phyloP scores from a whole-genome alignment of 2,113 vertebrate genomes.

The Zosterops borbonicus region DNA sequence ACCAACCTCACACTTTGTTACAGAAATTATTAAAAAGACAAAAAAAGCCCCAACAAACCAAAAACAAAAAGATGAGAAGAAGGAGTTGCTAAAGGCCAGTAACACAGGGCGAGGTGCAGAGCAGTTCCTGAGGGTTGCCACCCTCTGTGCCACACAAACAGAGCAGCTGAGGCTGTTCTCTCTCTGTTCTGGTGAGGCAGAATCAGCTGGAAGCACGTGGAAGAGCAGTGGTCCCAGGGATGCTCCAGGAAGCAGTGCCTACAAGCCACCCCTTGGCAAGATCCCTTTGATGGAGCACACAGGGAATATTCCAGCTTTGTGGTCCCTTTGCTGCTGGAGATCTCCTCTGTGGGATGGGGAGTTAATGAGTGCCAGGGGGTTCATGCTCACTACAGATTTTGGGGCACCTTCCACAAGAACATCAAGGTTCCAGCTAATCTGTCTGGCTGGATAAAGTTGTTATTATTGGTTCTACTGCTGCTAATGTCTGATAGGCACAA shows the following conservation, averaged over 20 bases:
- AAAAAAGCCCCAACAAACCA: too few relatives aligned
- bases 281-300: neutral
- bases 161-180: rapidly evolving
- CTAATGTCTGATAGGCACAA: neutral
- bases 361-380: neutral
- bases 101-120: neutral
- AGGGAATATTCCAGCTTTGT: neutral
- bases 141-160: neutral
- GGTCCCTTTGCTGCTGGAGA: neutral
- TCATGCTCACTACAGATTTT: neutral
- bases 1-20: neutral
- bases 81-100: neutral
- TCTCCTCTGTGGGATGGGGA: neutral
- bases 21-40: neutral
- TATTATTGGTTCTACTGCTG: neutral
- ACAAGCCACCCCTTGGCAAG: neutral
- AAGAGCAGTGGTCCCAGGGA: neutral
- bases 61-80: neutral
- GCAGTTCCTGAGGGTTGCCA: neutral
- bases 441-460: neutral
- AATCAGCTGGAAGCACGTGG: neutral
- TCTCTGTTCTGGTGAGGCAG: neutral
- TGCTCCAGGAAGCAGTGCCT: neutral
- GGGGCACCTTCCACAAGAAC: neutral
- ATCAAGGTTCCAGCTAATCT: neutral